Percentiles rank a stretch among this genome's conserved stretches.
phyloP scores from a whole-genome alignment of 2,113 vertebrate genomes.

The Tychaedon coryphoeus region DNA sequence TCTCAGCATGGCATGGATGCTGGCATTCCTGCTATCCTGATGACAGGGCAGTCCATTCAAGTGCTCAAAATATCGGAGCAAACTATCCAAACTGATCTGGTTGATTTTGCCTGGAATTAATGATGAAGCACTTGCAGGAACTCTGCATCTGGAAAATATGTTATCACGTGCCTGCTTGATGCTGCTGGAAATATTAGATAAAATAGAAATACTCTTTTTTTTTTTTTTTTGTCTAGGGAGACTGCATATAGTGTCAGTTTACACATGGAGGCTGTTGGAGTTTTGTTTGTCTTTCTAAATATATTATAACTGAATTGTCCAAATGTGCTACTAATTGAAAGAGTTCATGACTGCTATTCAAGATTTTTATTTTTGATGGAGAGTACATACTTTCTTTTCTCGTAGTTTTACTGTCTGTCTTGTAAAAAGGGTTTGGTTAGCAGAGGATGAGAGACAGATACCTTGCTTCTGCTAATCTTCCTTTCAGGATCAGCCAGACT shows the following conservation, averaged over 20 bases:
- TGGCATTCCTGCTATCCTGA: not conserved
- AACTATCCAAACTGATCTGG: not conserved
- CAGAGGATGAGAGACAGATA: not conserved
- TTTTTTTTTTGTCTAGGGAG: not conserved
- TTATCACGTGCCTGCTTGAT: not conserved
- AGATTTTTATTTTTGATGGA: not conserved
- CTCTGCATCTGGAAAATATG: not conserved
- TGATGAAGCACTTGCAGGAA: not conserved
- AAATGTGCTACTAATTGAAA: not conserved
- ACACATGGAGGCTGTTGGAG: not conserved
- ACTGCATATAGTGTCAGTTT: not conserved
- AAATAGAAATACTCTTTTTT: not conserved
- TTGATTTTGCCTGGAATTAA: not conserved
- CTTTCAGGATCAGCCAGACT: not conserved
- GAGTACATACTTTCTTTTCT: not conserved
- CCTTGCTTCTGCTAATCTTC: not conserved
- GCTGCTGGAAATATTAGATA: not conserved
- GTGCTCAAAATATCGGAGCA: not conserved
- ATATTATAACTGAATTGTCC: not conserved
- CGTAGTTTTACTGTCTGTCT: not conserved
- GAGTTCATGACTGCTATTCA: not conserved
- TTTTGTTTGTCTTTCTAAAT: not conserved
- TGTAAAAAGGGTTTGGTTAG: not conserved
- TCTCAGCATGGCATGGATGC: not conserved
- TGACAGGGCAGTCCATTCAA: not conserved